A percentile compares a stretch with the other conserved stretches of the same genome.
These are phyloP conservation scores for Hylyphantes graminicola DNA, from an alignment of 1,140 invertebrate species.

Conservation along the genomic window DNA sequence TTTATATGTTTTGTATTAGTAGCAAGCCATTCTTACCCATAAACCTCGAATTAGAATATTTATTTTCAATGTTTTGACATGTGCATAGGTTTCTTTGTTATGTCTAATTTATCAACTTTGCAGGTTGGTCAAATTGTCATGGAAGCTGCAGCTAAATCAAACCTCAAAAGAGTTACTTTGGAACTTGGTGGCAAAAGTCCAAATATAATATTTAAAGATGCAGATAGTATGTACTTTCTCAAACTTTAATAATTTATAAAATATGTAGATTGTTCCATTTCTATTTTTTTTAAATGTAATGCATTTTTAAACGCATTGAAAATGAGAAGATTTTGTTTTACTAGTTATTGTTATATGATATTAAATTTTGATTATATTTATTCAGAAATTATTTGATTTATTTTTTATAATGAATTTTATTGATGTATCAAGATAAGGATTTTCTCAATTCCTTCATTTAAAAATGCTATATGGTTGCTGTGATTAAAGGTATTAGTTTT, in stretches of 20 bases:
- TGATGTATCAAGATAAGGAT: background rate
- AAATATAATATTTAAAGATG: conserved; percentile 62
- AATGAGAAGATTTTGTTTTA: too few relatives aligned
- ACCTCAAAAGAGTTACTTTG: conserved; percentile 89
- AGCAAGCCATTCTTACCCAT: too few relatives aligned
- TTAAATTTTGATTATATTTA: too few relatives aligned
- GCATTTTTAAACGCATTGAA: too few relatives aligned
- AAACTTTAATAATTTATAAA: background rate
- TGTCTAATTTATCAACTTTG: background rate
- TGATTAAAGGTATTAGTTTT: background rate
- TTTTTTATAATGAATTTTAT: background rate
- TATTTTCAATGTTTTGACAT: background rate
- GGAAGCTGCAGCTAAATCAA: conserved; percentile 79
- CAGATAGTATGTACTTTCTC: conserved; percentile 69
- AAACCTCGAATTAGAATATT: too few relatives aligned
- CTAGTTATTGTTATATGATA: too few relatives aligned
- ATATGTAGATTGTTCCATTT: too few relatives aligned
- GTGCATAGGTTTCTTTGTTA: too few relatives aligned
- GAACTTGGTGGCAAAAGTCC: conserved; percentile 78
- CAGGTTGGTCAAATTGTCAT: conserved; percentile 79
- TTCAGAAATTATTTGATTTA: background rate
- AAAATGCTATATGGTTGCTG: background rate
- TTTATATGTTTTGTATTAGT: too few relatives aligned
- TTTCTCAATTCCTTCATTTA: background rate
- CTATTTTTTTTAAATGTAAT: too few relatives aligned